Evolutionary conservation across 2,113 vertebrate genomes (phyloP).

Genomic region (Rhinolophus ferrumequinum): DNA sequence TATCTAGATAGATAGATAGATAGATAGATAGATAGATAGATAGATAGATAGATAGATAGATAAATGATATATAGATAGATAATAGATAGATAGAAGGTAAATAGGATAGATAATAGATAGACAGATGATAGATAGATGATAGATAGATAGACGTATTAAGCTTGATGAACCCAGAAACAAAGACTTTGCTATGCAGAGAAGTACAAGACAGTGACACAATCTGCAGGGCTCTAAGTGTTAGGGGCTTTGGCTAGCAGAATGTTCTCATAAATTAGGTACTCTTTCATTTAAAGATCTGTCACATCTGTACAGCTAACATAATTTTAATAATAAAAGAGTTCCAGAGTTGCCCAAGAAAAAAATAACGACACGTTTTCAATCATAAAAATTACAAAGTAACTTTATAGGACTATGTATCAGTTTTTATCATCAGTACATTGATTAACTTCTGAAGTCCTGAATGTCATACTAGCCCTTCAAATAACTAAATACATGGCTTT

Average conservation of each 20-base stretch:
- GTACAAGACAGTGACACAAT: background rate
- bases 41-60: too few relatives aligned
- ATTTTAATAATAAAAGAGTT: constrained; percentile 16
- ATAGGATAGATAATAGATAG: too few relatives aligned
- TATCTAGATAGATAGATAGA: too few relatives aligned
- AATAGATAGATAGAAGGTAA: too few relatives aligned
- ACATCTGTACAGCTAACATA: background rate
- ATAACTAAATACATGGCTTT: background rate
- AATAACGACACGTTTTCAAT: background rate
- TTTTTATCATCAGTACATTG: background rate
- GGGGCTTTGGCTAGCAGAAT: background rate
- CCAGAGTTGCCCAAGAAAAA: background rate
- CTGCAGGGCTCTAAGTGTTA: background rate
- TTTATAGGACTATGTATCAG: background rate
- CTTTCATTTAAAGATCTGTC: background rate
- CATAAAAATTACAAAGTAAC: background rate
- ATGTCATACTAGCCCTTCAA: background rate
- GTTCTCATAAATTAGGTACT: background rate
- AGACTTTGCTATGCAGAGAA: background rate
- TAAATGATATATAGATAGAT: too few relatives aligned
- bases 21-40: too few relatives aligned
- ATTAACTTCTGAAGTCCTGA: background rate
- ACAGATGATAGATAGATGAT: too few relatives aligned
- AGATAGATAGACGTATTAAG: too few relatives aligned
- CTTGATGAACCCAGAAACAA: background rate